Conservation (phyloP, 2,888 invertebrate species). For the Ophion ventricosus region DNA sequence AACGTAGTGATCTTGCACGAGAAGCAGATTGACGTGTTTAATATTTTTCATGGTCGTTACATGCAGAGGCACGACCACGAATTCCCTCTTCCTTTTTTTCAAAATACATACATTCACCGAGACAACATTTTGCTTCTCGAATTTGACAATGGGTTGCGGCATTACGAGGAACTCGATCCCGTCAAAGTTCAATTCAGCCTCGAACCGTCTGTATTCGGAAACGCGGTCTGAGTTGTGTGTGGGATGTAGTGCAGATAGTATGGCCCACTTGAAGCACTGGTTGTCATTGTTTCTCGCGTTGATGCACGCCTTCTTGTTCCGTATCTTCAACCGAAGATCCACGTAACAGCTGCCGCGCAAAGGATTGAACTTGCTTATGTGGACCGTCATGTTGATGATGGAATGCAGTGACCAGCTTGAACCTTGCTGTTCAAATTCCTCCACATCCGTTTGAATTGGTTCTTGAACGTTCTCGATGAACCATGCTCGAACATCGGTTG, state of each 20-base stretch:
- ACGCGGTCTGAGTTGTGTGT: conserved; percentile 48
- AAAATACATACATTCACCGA: conserved; percentile 59
- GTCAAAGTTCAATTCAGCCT: conserved; percentile 59
- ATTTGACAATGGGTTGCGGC: conserved; percentile 63
- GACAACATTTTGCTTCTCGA: conserved; percentile 68
- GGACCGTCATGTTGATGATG: conserved; percentile 67
- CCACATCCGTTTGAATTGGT: conserved; percentile 65
- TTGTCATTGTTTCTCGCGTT: conserved; percentile 65
- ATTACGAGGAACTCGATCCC: conserved; percentile 69
- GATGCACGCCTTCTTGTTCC: conserved; percentile 30
- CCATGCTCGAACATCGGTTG: conserved; percentile 67
- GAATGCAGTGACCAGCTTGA: conserved; percentile 68
- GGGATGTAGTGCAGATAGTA: conserved; percentile 69
- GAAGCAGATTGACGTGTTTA: conserved; percentile 50
- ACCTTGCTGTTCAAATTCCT: conserved; percentile 70
- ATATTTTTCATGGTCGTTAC: conserved; percentile 34
- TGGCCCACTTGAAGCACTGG: conserved; percentile 71
- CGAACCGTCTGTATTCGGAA: conserved; percentile 59
- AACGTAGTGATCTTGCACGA: conserved; percentile 34
- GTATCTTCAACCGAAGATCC: conserved; percentile 27
- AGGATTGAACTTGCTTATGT: conserved; percentile 71
- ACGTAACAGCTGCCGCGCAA: conserved; percentile 70
- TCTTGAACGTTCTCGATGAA: conserved; percentile 61
- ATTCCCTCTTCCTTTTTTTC: conserved; percentile 1
- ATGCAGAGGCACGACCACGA: background rate